Evolutionary conservation across 2,113 vertebrate species (phyloP), one percentile per base, ranked within the genome.

Genomic region (Cyanocitta stelleri): DNA sequence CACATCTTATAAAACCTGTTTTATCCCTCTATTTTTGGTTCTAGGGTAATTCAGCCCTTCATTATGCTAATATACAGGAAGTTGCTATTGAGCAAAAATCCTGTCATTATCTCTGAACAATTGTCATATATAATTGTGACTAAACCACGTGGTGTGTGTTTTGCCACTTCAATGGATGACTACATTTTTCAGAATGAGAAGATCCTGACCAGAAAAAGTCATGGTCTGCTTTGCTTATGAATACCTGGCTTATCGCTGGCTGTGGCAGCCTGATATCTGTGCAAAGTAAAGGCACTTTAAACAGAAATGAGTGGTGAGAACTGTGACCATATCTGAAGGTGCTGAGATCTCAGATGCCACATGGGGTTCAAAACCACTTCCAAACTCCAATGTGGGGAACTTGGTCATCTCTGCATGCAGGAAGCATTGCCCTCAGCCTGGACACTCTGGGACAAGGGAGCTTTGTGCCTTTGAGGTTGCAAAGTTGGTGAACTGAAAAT

Each of bases 321-420:
- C 66, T 68, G 44, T 73, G 74, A 79, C 69, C 44, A 16, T 54
- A 79, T 61, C 58, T 76, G 77, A 82, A 86, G 58, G 35, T 59
- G 37, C 51, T 67, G 72, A 64, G 51, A 76, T 8, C 33, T 63
- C 39, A 58, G 44, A 46, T 1, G 3, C 20, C 21, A 33, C 0
- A 0, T 10, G 18, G 46, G 9, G 32, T 51, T 86, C 68, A 58
- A 63, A 90, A 56, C n/a, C 39, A 54, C 59, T 77, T 94, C 9
- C 23, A 66, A 19, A 78, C 18, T 46, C 15, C 48, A 18, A 1
- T 20, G 30, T 1, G 1, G 48, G 48, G 64, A 68, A 32, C 21
- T 46, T 0, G 0, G 39, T n/a, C 72, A 55, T 16, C 30, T 64
- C 54, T 61, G 35, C 41, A 13, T 1, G 5, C 30, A 46, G 37